These are phyloP conservation scores for Melanaphis sacchari DNA, from an alignment of 1,140 invertebrate genomes.

Conservation along the genomic window DNA sequence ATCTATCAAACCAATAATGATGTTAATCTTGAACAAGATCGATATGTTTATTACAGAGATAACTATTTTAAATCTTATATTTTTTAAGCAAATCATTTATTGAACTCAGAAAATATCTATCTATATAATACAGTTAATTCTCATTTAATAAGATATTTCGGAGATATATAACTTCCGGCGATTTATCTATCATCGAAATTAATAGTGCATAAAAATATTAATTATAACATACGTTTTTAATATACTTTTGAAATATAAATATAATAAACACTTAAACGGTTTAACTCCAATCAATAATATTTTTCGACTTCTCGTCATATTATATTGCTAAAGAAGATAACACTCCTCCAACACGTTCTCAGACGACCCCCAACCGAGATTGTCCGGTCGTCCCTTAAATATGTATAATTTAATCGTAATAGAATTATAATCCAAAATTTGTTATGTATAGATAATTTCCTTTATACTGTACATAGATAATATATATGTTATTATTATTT, in stretches of 20 bases:
- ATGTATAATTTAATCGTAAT: neutral
- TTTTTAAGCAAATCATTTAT: neutral
- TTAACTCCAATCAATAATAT: slow-evolving; percentile 38
- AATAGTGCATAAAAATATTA: neutral
- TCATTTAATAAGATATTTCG: neutral
- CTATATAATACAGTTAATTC: neutral
- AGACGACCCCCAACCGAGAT: slow-evolving; percentile 47
- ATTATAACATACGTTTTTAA: neutral
- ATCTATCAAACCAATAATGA: neutral
- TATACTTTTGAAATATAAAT: neutral
- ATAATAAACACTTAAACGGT: neutral
- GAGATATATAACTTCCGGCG: neutral
- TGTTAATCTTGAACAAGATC: neutral
- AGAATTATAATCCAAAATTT: neutral
- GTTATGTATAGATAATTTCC: neutral
- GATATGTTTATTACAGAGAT: neutral
- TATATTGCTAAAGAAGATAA: neutral
- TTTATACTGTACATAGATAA: neutral
- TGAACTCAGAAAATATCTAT: neutral
- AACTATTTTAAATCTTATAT: neutral
- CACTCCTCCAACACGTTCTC: slow-evolving; percentile 49
- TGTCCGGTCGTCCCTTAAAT: slow-evolving; percentile 40
- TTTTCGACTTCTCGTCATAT: neutral
- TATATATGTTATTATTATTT: too few species aligned
- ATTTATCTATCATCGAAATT: neutral